These are phyloP conservation scores for Dastarcus helophoroides DNA, from an alignment of 2,888 invertebrate genomes.

Conservation along the genomic window DNA sequence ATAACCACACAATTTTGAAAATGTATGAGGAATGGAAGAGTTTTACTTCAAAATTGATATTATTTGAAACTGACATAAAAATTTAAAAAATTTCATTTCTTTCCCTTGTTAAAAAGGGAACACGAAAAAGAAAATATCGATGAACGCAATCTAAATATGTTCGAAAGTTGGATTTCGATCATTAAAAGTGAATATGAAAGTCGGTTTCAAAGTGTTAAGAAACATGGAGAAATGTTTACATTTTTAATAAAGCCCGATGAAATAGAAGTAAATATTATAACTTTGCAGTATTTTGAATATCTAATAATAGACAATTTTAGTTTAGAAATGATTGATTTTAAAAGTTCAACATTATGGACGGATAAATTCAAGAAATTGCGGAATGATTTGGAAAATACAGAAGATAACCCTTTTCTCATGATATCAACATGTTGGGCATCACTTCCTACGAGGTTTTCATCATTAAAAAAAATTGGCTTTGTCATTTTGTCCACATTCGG, in stretches of 20 bases:
- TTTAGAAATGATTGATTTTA: constrained; percentile 1
- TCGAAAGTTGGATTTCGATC: not conserved
- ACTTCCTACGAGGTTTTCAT: too few relatives aligned
- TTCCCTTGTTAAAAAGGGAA: constrained; percentile 13
- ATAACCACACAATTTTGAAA: constrained; percentile 18
- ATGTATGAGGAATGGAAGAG: constrained; percentile 17
- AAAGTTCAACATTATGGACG: constrained; percentile 1
- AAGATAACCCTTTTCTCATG: too few relatives aligned
- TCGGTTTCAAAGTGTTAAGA: too few relatives aligned
- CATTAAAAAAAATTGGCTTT: too few relatives aligned
- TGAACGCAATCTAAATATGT: constrained; percentile 3
- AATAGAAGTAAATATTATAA: too few relatives aligned
- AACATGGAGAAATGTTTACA: constrained; percentile 1
- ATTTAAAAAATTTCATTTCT: constrained; percentile 14
- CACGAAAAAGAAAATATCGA: constrained; percentile 15
- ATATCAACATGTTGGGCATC: too few relatives aligned
- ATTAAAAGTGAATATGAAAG: constrained; percentile 1
- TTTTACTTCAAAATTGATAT: constrained; percentile 15
- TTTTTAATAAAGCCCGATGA: too few relatives aligned
- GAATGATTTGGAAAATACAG: constrained; percentile 1
- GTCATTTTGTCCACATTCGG: too few relatives aligned
- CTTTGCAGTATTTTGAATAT: too few relatives aligned
- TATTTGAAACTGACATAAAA: constrained; percentile 17
- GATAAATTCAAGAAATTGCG: not conserved
- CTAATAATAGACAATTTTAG: not conserved